Evolutionary conservation across 92 coral and sea anemone species (phyloP), one percentile per base, ranked within the genome.

Genomic region (Heliopora coerulea): DNA sequence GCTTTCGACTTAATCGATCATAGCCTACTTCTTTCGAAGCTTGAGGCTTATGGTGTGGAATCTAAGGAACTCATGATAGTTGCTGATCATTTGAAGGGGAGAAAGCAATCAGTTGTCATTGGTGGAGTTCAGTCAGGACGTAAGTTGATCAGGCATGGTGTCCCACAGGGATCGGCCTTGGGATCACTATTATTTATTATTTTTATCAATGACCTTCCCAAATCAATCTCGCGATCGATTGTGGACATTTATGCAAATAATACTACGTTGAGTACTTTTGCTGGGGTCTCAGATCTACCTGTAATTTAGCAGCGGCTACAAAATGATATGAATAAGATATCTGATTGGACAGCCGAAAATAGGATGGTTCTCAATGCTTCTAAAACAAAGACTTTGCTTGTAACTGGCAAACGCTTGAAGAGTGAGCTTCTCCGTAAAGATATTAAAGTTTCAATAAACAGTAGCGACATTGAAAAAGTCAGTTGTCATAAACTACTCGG

Each of bases 321-420:
- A 37, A 23, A 50, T 23, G 58, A 50, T 50, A 50, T n/a, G 8
- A 50, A 50, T n/a, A 6, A 50, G 17, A 3, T 50, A 50, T 6
- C 17, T 6, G 17, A 72, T 25, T 72, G 78, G 78, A 20, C 78
- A 4, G 59, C 5, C 31, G 59, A 50, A 37, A 72, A 72, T 35
- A 49, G 25, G 21, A 52, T 72, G 78, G 29, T 72, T 25, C 35
- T 77, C 31, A 77, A 77, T 62, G 52, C 59, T 26, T 19, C 81
- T 20, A 76, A 77, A 31, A 63, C 82, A 19, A 48, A 77, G 39
- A 30, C 39, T 0, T 25, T 77, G 14, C 60, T 77, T 12, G 59
- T 77, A 39, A 44, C 82, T 12, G 82, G 82, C 27, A 48, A 62
- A 63, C 72, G 82, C 5, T 54, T 77, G n/a, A n/a, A n/a, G n/a